Base-by-base conservation (phyloP, 2,113 vertebrate genomes). In the Elephantulus edwardii region DNA sequence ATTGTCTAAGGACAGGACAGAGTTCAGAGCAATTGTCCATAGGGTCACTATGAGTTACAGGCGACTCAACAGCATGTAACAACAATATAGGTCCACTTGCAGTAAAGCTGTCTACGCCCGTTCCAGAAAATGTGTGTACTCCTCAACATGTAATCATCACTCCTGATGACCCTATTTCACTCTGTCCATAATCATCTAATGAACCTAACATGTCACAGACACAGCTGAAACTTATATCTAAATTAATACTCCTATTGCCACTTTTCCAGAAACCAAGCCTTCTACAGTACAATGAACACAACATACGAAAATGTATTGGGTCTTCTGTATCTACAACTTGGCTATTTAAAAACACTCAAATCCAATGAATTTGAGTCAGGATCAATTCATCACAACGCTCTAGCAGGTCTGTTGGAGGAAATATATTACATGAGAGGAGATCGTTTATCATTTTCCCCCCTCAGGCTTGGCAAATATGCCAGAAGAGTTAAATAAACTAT, bases 91-190 rank as follows among this genome's bases (percentile, higher is more conserved):
- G n/a, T n/a, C n/a, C n/a, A 28, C 4, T 5, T 1, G 30, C 42
- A 2, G 13, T 3, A 6, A 16, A 33, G 1, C 5, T 0, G 2
- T 4, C 17, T 22, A 28, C 5, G 8, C 5, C 26, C 3, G 3
- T 0, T 22, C 8, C 2, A 17, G 28, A 22, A 6, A 1, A 4
- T 9, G 9, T 3, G 0, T 19, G 3, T 42, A 5, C 10, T 42
- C 54, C 7, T 6, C 12, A 22, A 46, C 33, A 3, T 6, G 20
- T 16, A 9, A 3, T 1, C 2, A 4, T 10, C 8, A 0, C 50
- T 38, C 12, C 42, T 3, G 38, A 22, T 40, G 1, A 1, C 3
- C 3, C 26, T 42, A 7, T 2, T 8, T 46, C 10, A 26, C 3
- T 12, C n/a, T n/a, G n/a, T 5, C 9, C 7, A 8, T 2, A 14